Evolutionary conservation across 1,140 invertebrate genomes (phyloP), one percentile per base, ranked within the genome.

Genomic region (Drosophila prosaltans): DNA sequence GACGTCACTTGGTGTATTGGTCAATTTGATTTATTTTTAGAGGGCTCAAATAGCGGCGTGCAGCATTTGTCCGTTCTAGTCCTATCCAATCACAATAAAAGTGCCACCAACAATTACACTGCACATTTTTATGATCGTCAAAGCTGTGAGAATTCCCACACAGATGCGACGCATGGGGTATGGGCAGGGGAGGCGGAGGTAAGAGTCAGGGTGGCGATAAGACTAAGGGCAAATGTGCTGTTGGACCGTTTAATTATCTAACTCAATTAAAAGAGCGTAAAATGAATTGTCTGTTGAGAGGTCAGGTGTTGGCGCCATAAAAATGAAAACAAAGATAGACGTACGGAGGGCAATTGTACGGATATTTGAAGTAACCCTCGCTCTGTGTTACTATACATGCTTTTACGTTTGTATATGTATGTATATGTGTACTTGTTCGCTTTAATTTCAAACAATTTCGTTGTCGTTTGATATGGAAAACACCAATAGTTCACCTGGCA

Each of bases 221-320:
- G 64, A 58, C 72, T 61, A 24, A 30, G 69, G 41, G 51, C 59
- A 65, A 32, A 45, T 3, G 28, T 8, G 65, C n/a, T 30, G 65
- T 8, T 30, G 45, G 45, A 69, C 65, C 83, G 74, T 88, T 89
- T 88, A 88, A 88, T 88, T 88, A 89, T 80, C 73, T 80, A 89
- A 88, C 83, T 88, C 76, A 88, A 88, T 88, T 88, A 89, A 89
- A 88, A 88, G 84, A 88, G 69, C 80, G 80, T 88, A 77, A 88
- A 86, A 88, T 72, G 70, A 78, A 80, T 82, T 83, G 77, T 77
- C 74, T 77, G 74, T 9, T 51, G 65, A 57, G 28, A 64, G 84
- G 77, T 83, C 83, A 88, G 83, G 84, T 88, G 83, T 78, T 69
- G 45, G 2, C 80, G 70, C 66, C 48, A 88, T 88, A 78, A 88